Percentiles rank a stretch among this genome's conserved stretches.
Evolutionary conservation across 2,113 vertebrate genomes (phyloP).

Genomic region (Sapajus apella): DNA sequence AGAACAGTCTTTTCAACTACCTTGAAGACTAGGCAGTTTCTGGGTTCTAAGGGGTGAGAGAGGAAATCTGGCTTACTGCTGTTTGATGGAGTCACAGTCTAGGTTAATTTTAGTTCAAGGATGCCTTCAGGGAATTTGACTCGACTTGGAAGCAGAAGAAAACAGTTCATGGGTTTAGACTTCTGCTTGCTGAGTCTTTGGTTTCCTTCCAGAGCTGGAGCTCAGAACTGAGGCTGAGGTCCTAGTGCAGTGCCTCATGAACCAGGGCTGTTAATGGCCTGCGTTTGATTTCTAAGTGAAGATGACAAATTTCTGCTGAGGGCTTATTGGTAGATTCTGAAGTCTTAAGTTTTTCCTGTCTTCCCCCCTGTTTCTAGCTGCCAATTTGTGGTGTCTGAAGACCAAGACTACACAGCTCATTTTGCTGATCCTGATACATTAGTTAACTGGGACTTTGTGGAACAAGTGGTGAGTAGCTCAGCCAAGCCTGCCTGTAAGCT

Average conservation of each 20-base stretch:
- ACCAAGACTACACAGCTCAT: conserved; percentile 97
- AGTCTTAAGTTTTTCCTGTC: conserved; percentile 16
- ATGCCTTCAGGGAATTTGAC: not conserved
- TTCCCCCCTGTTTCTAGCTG: conserved; percentile 86
- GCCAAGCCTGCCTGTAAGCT: not conserved
- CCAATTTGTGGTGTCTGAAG: conserved; percentile 98
- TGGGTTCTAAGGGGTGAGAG: not conserved
- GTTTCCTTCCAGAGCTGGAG: not conserved
- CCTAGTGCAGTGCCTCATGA: not conserved
- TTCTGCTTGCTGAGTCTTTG: not conserved
- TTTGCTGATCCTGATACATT: conserved; percentile 98
- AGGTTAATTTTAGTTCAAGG: conserved; percentile 56
- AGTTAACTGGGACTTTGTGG: conserved; percentile 99
- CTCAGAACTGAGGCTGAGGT: not conserved
- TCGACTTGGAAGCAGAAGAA: conserved; percentile 21
- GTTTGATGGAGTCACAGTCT: not conserved
- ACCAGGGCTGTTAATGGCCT: not conserved
- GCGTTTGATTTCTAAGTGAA: not conserved
- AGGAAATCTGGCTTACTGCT: conserved; percentile 22
- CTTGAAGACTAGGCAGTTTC: not conserved
- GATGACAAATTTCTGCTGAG: not conserved
- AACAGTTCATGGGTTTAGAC: conserved; percentile 49
- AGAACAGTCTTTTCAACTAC: not conserved
- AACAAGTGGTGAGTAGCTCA: conserved; percentile 95
- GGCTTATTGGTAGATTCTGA: not conserved